Conservation (phyloP, 2,888 invertebrate species). For the Dolichopus griseipennis region DNA sequence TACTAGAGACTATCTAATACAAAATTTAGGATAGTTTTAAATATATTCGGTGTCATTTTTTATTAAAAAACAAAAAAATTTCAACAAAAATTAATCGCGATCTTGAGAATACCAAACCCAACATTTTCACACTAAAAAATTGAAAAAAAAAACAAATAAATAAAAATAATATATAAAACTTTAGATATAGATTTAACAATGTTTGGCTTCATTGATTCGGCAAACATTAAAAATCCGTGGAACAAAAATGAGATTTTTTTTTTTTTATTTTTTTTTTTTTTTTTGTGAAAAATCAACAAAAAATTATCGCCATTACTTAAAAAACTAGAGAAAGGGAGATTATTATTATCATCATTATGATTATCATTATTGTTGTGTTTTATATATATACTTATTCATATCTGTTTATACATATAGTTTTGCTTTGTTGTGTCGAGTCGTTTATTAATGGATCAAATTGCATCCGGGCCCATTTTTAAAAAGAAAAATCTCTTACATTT, state of each 20-base stretch:
- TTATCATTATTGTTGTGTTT: neutral
- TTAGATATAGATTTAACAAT: slow-evolving; percentile 1
- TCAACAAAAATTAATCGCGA: neutral
- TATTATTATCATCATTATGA: neutral
- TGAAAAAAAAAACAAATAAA: neutral
- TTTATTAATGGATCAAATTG: slow-evolving; percentile 3
- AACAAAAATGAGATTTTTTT: neutral
- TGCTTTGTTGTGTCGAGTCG: neutral
- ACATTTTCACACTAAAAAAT: neutral
- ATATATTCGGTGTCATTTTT: too few relatives aligned
- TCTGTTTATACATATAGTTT: too few relatives aligned
- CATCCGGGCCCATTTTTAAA: slow-evolving; percentile 4
- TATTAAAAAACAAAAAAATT: too few relatives aligned
- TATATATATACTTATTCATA: too few relatives aligned
- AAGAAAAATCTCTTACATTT: slow-evolving; percentile 2
- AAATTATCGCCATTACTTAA: neutral
- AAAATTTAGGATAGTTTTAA: too few relatives aligned
- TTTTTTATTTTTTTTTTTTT: neutral
- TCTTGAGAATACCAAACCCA: slow-evolving; percentile 4
- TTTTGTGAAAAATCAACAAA: slow-evolving; percentile 2
- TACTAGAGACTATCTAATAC: too few relatives aligned
- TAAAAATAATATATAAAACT: neutral
- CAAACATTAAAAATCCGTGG: neutral
- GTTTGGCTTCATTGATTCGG: neutral
- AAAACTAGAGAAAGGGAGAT: neutral